Evolutionary conservation across 2,797 vertebrate genomes (phyloP), one percentile per base, ranked within the genome.

Genomic region (Podarcis siculus): DNA sequence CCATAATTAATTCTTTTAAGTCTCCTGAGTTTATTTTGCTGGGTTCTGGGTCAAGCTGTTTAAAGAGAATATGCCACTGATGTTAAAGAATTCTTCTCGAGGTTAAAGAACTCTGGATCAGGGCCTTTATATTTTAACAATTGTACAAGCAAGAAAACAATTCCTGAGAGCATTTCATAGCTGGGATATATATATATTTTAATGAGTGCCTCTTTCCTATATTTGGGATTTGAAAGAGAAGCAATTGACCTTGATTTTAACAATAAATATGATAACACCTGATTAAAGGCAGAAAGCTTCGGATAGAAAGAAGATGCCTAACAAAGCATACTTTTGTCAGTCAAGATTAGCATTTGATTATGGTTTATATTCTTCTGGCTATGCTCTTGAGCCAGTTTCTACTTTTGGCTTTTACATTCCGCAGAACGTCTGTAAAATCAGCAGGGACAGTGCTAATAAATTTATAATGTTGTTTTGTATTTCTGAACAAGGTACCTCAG

Each of bases 401-500:
- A 96, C 94, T 96, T 96, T 96, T 94, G 94, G 90, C 93, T 96
- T 95, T 96, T 91, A 86, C 90, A 93, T 96, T 96, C 92, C 86
- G 94, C 85, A 95, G 93, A 96, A 96, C 92, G 95, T 96, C 94
- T 94, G 88, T 96, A 96, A 96, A 96, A 95, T 96, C 96, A 96
- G 89, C 93, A 95, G 97, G 96, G 96, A 97, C 90, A 92, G 82
- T 92, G 89, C 93, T 97, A 96, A 97, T 97, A 97, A 97, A 97
- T 97, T 97, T 97, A 96, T 97, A 97, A 98, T 97, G 96, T 94
- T 97, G 95, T 97, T 97, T 97, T 96, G 95, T 97, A 95, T 96
- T 97, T 97, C 96, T 95, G 95, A 97, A 96, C 95, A 95, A 97
- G 96, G 95, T 97, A 97, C 93, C 93, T 96, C 92, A 84, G 96